Percentiles rank a stretch among this genome's conserved stretches.
phyloP scores from a whole-genome alignment of 2,888 invertebrate species.

The Euphydryas editha region DNA sequence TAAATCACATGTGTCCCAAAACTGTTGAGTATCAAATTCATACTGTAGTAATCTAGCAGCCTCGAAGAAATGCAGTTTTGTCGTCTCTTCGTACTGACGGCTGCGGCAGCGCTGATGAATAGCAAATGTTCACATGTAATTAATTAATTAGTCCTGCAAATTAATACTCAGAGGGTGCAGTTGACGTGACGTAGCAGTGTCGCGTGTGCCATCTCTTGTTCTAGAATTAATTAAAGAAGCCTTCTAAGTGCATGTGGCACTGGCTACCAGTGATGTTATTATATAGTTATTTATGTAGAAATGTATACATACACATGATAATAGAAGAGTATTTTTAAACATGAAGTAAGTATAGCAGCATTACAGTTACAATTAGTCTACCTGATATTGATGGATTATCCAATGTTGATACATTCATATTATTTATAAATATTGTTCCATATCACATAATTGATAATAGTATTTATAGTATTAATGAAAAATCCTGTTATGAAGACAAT shows the following conservation, averaged over 20 bases:
- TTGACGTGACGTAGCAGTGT: constrained; percentile 65
- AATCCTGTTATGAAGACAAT: background rate
- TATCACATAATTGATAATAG: background rate
- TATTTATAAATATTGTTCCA: too few relatives aligned
- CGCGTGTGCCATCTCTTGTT: constrained; percentile 46
- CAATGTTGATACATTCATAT: too few relatives aligned
- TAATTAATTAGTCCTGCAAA: constrained; percentile 73
- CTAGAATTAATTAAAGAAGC: constrained; percentile 75
- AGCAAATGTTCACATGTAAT: constrained; percentile 66
- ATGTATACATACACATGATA: background rate
- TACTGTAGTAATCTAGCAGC: background rate
- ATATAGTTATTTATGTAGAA: background rate
- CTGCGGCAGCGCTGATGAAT: constrained; percentile 69
- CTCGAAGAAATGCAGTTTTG: constrained; percentile 15
- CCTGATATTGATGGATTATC: too few relatives aligned
- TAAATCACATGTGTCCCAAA: background rate
- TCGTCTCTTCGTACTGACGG: constrained; percentile 25
- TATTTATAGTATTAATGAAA: background rate
- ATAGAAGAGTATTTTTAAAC: too few relatives aligned
- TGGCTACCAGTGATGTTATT: constrained; percentile 12
- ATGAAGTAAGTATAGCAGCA: too few relatives aligned
- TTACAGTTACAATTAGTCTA: too few relatives aligned
- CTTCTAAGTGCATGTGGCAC: constrained; percentile 51
- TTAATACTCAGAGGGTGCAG: constrained; percentile 77
- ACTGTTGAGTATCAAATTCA: background rate